These are phyloP conservation scores for Torymus auratus DNA, from an alignment of 2,888 invertebrate genomes.

Conservation along the genomic window DNA sequence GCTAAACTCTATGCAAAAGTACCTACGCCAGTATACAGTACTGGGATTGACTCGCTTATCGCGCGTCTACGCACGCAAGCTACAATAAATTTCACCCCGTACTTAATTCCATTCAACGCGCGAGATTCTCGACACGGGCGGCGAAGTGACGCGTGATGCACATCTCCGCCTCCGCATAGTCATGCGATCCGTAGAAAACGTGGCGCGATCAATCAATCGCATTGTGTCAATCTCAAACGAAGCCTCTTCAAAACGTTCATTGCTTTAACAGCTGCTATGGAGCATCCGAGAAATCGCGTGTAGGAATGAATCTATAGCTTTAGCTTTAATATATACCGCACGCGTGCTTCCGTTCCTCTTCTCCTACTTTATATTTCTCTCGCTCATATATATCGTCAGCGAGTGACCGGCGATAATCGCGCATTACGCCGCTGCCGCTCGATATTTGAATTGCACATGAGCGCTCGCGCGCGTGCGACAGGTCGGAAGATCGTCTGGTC, in stretches of 20 bases:
- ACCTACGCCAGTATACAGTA: too few species aligned
- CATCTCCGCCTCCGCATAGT: too few species aligned
- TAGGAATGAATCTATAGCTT: too few species aligned
- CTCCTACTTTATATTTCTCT: neutral
- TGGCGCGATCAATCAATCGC: slow-evolving; percentile 7
- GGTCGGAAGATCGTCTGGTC: slow-evolving; percentile 25
- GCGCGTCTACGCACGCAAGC: too few species aligned
- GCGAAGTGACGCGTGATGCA: too few species aligned
- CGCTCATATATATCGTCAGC: neutral
- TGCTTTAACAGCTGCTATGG: slow-evolving; percentile 8
- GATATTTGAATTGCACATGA: slow-evolving; percentile 11
- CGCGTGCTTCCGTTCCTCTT: neutral
- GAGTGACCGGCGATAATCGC: too few species aligned
- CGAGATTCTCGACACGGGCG: neutral
- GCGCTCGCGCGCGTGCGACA: neutral
- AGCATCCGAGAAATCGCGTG: neutral
- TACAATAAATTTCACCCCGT: neutral
- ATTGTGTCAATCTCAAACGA: slow-evolving; percentile 6
- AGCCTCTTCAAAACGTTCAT: slow-evolving; percentile 29
- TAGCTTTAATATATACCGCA: neutral
- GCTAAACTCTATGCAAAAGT: too few species aligned
- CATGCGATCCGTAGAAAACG: neutral
- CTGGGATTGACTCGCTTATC: too few species aligned
- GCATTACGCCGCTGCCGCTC: too few species aligned
- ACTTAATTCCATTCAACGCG: neutral